phyloP scores from a whole-genome alignment of 2,888 invertebrate genomes.

The Agonopterix arenella region DNA sequence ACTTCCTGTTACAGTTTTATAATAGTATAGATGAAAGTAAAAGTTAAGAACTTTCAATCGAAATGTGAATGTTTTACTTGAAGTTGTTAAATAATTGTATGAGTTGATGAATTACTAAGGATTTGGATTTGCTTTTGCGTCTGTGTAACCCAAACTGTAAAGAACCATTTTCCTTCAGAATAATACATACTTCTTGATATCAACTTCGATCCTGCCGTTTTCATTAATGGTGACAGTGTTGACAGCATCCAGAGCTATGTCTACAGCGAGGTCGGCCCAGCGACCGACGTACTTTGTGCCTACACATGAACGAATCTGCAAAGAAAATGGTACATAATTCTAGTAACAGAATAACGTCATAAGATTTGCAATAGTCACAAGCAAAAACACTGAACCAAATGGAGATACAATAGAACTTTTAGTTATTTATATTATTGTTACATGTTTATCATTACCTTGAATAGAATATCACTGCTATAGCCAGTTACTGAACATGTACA shows the following conservation, averaged over 20 bases:
- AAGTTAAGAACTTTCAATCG: neutral
- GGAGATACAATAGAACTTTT: no score
- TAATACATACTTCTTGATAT: conserved; percentile 88
- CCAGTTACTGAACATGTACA: no score
- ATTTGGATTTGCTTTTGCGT: neutral
- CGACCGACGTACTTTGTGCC: conserved; percentile 98
- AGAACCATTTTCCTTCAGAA: neutral
- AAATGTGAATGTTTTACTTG: neutral
- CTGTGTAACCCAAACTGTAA: neutral
- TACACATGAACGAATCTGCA: conserved; percentile 89
- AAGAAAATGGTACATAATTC: conserved; percentile 1
- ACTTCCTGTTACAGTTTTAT: no score
- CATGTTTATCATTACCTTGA: no score
- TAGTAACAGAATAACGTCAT: no score
- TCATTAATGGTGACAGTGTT: conserved; percentile 92
- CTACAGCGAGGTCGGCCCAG: conserved; percentile 97
- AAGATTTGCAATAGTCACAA: no score
- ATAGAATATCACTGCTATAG: no score
- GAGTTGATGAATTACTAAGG: neutral
- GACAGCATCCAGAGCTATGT: conserved; percentile 97
- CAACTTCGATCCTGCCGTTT: conserved; percentile 94
- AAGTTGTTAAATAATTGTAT: neutral
- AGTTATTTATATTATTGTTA: no score
- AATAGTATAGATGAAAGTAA: no score
- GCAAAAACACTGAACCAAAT: no score